Evolutionary conservation across 2,888 invertebrate species (phyloP), one percentile per base, ranked within the genome.

Genomic region (Orgyia antiqua): DNA sequence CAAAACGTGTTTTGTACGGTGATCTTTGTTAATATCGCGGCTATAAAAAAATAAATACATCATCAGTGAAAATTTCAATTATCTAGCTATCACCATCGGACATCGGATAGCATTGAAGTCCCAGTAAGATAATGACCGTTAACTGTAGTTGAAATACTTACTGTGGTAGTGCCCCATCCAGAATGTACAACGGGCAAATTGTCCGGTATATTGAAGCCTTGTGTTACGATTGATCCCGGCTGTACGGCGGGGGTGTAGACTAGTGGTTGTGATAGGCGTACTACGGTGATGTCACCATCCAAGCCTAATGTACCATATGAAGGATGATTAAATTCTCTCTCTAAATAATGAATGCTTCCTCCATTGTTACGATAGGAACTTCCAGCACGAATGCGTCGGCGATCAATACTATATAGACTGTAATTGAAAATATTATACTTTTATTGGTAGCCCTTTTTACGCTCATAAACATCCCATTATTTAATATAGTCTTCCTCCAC

Each of bases 381-480:
- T 0, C 79, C 77, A 4, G 72, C 73, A 2, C 76, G 48, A 18
- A 76, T 50, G 5, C 75, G 70, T 12, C 69, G 69, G n/a, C 21
- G 13, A 0, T 3, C 4, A 4, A 17, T 5, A 17, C 4, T 9
- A 18, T 27, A 30, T 3, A 18, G 12, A 1, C 13, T 24, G 13
- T 3, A 31, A 27, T 24, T 17, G 5, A 11, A 11, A 5, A 2
- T 9, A 20, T 9, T 2, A 9, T 20, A 20, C 1, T 20, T 20
- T n/a, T n/a, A n/a, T n/a, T n/a, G n/a, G n/a, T n/a, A n/a, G n/a
- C n/a, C n/a, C n/a, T n/a, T n/a, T n/a, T n/a, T n/a, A n/a, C n/a
- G n/a, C n/a, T n/a, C n/a, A n/a, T n/a, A n/a, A n/a, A n/a, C n/a
- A n/a, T n/a, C n/a, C n/a, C n/a, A n/a, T n/a, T n/a, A n/a, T n/a